A percentile compares a stretch with the other conserved stretches of the same genome.
These are phyloP conservation scores for Sigmodon hispidus DNA, from an alignment of 2,113 vertebrate species.

Conservation along the genomic window DNA sequence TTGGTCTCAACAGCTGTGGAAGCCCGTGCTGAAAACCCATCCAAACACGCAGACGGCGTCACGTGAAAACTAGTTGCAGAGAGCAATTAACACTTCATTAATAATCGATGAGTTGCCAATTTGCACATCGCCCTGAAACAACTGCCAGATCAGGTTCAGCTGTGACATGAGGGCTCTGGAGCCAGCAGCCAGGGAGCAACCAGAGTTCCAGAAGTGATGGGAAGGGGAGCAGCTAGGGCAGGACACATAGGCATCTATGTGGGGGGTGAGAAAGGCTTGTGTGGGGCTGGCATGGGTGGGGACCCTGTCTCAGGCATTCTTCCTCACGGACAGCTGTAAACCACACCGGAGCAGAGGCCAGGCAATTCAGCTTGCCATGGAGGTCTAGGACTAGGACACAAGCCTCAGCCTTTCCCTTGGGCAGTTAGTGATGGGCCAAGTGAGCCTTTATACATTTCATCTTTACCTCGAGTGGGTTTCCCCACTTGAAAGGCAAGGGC, in stretches of 20 bases:
- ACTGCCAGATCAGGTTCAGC: conserved; percentile 86
- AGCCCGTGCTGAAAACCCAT: conserved; percentile 76
- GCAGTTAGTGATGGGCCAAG: accelerated
- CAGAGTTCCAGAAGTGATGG: conserved; percentile 58
- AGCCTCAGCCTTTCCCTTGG: accelerated
- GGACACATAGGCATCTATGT: not conserved
- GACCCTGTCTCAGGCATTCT: not conserved
- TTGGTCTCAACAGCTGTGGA: conserved; percentile 69
- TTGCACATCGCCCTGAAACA: conserved; percentile 88
- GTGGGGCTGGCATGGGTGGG: not conserved
- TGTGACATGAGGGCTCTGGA: conserved; percentile 79
- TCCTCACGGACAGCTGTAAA: not conserved
- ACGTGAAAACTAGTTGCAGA: conserved; percentile 87
- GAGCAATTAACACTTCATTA: conserved; percentile 91
- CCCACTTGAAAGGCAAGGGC: not conserved
- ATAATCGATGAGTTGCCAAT: conserved; percentile 90
- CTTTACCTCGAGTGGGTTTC: accelerated
- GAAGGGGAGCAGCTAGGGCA: not conserved
- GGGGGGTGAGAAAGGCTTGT: no score
- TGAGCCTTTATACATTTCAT: accelerated
- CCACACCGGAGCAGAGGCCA: not conserved
- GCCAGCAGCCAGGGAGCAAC: conserved; percentile 55
- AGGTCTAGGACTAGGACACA: accelerated
- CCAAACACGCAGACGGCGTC: conserved; percentile 84
- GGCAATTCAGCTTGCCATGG: accelerated